Evolutionary conservation across 2,113 vertebrate species (phyloP).

Genomic region (Eurystomus gularis): DNA sequence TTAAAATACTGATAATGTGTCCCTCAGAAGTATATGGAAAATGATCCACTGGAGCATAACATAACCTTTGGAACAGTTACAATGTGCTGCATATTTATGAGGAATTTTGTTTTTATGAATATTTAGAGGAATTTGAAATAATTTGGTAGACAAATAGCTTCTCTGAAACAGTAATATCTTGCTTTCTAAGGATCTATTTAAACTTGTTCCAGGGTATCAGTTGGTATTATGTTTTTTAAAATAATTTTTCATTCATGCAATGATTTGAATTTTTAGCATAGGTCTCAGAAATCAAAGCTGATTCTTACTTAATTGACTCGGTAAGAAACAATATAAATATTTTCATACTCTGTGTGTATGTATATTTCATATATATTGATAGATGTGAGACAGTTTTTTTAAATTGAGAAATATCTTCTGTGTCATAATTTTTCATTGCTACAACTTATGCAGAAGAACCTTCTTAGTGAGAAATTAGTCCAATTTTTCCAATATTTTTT

Average conservation of each 20-base stretch:
- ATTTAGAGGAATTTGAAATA: neutral
- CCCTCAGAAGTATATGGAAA: neutral
- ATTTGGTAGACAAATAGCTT: neutral
- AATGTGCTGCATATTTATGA: neutral
- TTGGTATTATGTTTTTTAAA: neutral
- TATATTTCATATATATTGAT: neutral
- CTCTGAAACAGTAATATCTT: neutral
- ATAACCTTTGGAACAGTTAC: neutral
- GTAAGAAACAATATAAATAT: neutral
- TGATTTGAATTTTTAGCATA: neutral
- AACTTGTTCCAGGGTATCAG: neutral
- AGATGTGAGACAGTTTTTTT: neutral
- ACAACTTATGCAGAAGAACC: neutral
- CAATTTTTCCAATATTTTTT: neutral
- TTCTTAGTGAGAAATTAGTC: neutral
- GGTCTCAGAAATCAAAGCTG: neutral
- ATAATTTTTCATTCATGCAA: neutral
- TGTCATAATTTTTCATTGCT: neutral
- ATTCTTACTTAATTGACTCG: neutral
- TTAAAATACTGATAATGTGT: neutral
- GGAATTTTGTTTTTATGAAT: neutral
- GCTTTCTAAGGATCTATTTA: neutral
- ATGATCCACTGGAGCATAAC: neutral
- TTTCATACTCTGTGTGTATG: neutral
- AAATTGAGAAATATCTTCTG: neutral